Evolutionary conservation across 2,888 invertebrate species (phyloP).

Genomic region (Tortrix viridana): DNA sequence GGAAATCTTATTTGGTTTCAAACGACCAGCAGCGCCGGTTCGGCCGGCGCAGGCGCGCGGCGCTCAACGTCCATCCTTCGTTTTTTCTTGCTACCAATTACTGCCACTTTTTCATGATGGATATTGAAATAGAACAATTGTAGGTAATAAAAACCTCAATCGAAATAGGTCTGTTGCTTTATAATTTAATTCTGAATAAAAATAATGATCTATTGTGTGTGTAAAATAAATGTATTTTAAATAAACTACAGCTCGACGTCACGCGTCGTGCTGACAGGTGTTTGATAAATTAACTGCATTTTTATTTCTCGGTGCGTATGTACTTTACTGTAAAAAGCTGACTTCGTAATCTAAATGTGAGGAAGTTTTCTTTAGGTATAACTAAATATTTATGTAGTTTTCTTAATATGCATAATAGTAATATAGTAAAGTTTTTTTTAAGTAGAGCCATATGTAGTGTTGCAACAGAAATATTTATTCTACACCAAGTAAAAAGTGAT

Average conservation of each 20-base stretch:
- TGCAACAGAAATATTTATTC: too few relatives aligned
- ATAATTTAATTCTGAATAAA: conserved; percentile 56
- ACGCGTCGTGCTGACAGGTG: too few relatives aligned
- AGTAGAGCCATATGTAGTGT: too few relatives aligned
- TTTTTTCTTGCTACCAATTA: conserved; percentile 73
- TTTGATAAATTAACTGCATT: too few relatives aligned
- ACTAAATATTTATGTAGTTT: too few relatives aligned
- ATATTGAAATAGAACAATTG: conserved; percentile 69
- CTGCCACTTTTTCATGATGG: conserved; percentile 66
- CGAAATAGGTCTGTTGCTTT: conserved; percentile 64
- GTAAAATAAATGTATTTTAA: background rate
- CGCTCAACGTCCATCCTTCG: conserved; percentile 61
- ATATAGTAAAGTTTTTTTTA: too few relatives aligned
- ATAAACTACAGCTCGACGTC: background rate
- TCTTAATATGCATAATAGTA: too few relatives aligned
- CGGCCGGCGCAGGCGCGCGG: conserved; percentile 40
- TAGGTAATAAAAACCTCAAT: conserved; percentile 62
- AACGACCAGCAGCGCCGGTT: background rate
- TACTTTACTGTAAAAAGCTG: too few relatives aligned
- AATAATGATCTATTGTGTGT: conserved; percentile 11
- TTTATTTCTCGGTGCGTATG: too few relatives aligned
- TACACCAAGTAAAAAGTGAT: too few relatives aligned
- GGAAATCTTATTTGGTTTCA: background rate
- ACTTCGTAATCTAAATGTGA: too few relatives aligned
- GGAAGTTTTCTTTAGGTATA: too few relatives aligned